Conservation (phyloP, 2,113 vertebrate species). For the Grammomys dolichurus region DNA sequence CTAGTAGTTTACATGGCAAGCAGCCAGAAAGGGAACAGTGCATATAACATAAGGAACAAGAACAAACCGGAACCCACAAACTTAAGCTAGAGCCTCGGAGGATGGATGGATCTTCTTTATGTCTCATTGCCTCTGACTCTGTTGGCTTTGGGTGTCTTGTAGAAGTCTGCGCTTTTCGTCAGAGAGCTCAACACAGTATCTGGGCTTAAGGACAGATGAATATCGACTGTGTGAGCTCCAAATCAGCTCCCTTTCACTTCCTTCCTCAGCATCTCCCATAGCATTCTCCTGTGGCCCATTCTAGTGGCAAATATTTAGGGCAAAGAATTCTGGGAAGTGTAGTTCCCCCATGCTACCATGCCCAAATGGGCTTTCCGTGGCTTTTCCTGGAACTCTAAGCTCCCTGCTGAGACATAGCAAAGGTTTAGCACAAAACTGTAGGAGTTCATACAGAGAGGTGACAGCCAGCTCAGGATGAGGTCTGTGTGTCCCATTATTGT, state of each 20-base stretch:
- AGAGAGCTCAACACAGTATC: neutral
- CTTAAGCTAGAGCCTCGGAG: fast-evolving
- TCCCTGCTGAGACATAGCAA: neutral
- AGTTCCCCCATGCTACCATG: neutral
- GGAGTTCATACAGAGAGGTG: neutral
- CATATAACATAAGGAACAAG: neutral
- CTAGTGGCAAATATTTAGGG: fast-evolving
- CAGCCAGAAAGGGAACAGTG: neutral
- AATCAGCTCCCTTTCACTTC: neutral
- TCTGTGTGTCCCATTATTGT: neutral
- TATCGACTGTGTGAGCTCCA: fast-evolving
- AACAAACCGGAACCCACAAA: neutral
- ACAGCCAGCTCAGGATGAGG: neutral
- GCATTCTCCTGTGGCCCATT: neutral
- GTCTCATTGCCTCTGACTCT: neutral
- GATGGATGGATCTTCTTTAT: neutral
- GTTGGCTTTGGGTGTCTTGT: neutral
- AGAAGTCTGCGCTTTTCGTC: neutral
- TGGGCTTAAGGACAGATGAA: neutral
- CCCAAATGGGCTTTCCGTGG: neutral
- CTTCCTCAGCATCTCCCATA: neutral
- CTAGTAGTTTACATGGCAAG: neutral
- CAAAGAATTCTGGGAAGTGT: neutral
- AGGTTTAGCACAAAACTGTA: neutral
- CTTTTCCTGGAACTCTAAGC: neutral